A percentile compares a stretch with the other conserved stretches of the same genome.
These are phyloP conservation scores for Subacronicta megacephala DNA, from an alignment of 2,888 invertebrate species.

Conservation along the genomic window DNA sequence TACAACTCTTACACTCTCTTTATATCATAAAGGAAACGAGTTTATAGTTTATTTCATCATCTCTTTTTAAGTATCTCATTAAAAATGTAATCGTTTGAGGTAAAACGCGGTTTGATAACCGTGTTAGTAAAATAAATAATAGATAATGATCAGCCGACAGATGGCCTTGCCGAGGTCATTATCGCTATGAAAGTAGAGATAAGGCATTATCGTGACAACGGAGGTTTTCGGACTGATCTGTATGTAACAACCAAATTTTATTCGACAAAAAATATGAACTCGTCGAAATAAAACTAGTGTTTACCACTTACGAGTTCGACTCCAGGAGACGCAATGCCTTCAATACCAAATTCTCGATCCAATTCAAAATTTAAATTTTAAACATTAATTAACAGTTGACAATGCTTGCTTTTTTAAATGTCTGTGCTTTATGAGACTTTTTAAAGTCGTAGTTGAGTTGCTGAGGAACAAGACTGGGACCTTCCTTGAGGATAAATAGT, in stretches of 20 bases:
- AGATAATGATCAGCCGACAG: slow-evolving; percentile 52
- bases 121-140: slow-evolving; percentile 49
- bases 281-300: no score
- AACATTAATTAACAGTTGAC: no score
- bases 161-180: slow-evolving; percentile 64
- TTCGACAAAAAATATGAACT: not conserved
- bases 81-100: slow-evolving; percentile 30
- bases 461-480: no score
- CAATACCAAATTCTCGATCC: no score
- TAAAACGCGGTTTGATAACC: slow-evolving; percentile 41
- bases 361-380: no score
- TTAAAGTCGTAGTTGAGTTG: no score
- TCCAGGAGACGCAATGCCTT: no score
- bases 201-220: slow-evolving; percentile 39
- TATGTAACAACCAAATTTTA: not conserved
- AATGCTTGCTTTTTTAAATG: no score
- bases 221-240: slow-evolving; percentile 36
- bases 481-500: not conserved
- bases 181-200: slow-evolving; percentile 50
- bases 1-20: not conserved
- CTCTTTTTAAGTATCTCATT: slow-evolving; percentile 16
- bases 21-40: slow-evolving; percentile 9
- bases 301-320: no score
- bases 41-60: slow-evolving; percentile 24
- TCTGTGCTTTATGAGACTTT: no score